Conservation (phyloP, 2,797 vertebrate species). For the Diplodus puntazzo region DNA sequence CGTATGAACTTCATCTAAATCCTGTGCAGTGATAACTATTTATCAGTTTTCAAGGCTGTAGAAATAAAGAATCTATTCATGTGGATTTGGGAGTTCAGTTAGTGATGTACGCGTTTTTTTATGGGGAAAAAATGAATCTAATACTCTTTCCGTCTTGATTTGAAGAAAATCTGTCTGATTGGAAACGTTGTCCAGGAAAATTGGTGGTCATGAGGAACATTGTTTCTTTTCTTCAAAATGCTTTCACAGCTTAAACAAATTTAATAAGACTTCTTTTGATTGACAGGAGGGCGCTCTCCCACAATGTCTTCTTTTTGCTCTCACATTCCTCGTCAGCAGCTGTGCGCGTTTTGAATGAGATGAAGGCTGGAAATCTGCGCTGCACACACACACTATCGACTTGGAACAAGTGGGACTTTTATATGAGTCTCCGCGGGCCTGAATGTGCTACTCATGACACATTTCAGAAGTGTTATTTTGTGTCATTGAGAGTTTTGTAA, state of each 20-base stretch:
- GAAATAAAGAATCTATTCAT: constrained; percentile 46
- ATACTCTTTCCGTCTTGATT: constrained; percentile 48
- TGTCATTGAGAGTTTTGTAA: constrained; percentile 57
- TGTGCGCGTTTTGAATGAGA: constrained; percentile 78
- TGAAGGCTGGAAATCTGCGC: constrained; percentile 64
- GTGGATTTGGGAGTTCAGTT: constrained; percentile 35
- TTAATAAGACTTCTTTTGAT: constrained; percentile 81
- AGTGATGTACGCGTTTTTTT: constrained; percentile 19
- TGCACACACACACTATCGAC: constrained; percentile 55
- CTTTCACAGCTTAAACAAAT: constrained; percentile 86
- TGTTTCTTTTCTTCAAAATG: constrained; percentile 78
- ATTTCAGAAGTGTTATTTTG: constrained; percentile 62
- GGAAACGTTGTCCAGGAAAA: constrained; percentile 63
- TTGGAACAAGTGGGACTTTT: constrained; percentile 78
- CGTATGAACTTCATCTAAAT: constrained; percentile 25
- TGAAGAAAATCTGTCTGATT: constrained; percentile 66
- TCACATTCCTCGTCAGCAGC: constrained; percentile 83
- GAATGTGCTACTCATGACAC: constrained; percentile 77
- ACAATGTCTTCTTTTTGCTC: constrained; percentile 86
- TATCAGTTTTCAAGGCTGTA: constrained; percentile 27
- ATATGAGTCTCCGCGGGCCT: constrained; percentile 58
- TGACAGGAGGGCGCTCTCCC: constrained; percentile 81
- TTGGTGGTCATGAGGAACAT: constrained; percentile 63
- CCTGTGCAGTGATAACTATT: constrained; percentile 33
- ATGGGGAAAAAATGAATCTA: constrained; percentile 43